Percentiles rank a stretch among this genome's conserved stretches.
These are phyloP conservation scores for Hexactinellida sp. DNA, from an alignment of 37 sponge, comb jelly and placozoan genomes.

Conservation along the genomic window DNA sequence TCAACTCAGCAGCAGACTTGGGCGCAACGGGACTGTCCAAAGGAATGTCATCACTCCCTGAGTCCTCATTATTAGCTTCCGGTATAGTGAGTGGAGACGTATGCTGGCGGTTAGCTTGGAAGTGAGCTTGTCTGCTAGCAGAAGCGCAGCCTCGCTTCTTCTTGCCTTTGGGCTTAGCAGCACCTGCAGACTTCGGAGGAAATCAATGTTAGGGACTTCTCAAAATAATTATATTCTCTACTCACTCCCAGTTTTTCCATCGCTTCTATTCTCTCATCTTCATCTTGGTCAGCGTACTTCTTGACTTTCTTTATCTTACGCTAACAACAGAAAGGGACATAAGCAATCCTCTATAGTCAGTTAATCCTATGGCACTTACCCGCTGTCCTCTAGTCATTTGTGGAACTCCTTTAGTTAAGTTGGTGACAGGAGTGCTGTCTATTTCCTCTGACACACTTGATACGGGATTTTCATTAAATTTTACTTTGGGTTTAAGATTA, in stretches of 20 bases:
- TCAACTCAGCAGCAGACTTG: neutral
- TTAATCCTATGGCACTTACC: neutral
- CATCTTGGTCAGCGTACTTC: conserved; percentile 83
- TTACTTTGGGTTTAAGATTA: neutral
- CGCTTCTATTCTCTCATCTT: conserved; percentile 58
- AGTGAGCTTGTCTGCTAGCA: neutral
- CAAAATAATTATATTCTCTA: neutral
- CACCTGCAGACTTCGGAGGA: conserved; percentile 48
- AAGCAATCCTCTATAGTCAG: neutral
- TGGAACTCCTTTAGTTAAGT: neutral
- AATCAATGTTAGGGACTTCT: neutral
- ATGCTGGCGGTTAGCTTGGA: neutral
- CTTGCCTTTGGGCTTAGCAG: neutral
- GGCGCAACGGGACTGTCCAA: too few relatives aligned
- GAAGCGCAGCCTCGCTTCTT: neutral
- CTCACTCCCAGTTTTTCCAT: conserved; percentile 59
- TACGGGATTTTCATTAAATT: neutral
- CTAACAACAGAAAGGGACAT: conserved; percentile 18
- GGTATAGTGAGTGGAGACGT: neutral
- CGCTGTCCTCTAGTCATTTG: conserved; percentile 7
- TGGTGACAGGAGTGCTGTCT: neutral
- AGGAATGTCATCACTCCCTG: neutral
- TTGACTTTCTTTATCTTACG: conserved; percentile 67
- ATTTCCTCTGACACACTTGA: neutral
- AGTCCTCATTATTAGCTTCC: neutral